Base-by-base conservation (phyloP, 2,888 invertebrate genomes). In the Adelognathus sp. region DNA sequence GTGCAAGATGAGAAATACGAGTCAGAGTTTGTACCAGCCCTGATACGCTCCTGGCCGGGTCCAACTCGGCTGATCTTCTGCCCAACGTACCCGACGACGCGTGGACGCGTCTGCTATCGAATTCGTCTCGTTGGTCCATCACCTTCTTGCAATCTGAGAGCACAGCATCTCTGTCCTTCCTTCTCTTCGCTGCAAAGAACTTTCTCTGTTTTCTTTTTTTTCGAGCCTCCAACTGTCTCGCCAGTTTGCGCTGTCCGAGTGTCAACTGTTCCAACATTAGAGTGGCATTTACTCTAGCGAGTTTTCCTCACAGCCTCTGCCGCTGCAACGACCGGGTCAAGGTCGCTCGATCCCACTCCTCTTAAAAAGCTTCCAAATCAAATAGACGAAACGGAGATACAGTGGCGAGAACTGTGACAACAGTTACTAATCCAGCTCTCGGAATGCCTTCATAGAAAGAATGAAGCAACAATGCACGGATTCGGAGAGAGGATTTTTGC, bases 261-360 rank as follows among this genome's bases (percentile, higher is more conserved):
- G 16, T 54, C 63, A 50, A 50, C 46, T 5, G 46, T 39, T 41
- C 54, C 36, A 29, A 56, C 31, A 36, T 31, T 14, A 33, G 56
- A 33, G 31, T 46, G 14, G 31, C 29, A n/a, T 50, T 29, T 33
- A 27, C 52, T 29, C 36, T 21, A 4, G 24, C 58, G 11, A 18
- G 11, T 33, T 14, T 36, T 29, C 5, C 46, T 2, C 29, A 33
- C 18, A 31, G 29, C 18, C 36, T 66, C 16, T 21, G 27, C 24
- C 44, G 41, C 44, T 70, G 27, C 27, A 75, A 50, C 41, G 50
- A 46, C 46, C 44, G 52, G 80, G 80, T 77, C 80, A 80, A 75
- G 80, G 77, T 70, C 74, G 67, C 29, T 74, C 21, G 69, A 71
- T 69, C 71, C 74, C 54, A 75, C 61, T 64, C 41, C 69, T 50